A percentile compares a stretch with the other conserved stretches of the same genome.
Conservation (phyloP, 2,888 invertebrate genomes). For the Drosophila monieri region DNA sequence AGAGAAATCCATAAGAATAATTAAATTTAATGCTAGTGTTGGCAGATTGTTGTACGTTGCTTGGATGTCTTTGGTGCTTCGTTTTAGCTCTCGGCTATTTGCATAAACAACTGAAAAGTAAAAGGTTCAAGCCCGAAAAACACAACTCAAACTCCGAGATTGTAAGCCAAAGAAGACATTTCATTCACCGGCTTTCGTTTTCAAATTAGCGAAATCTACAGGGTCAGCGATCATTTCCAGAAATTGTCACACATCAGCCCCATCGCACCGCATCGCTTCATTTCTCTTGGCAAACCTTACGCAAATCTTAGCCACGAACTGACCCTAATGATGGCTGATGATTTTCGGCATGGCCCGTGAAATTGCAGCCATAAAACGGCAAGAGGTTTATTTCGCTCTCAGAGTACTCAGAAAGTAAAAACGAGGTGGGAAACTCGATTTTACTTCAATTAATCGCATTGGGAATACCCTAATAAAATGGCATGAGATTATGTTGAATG, state of each 20-base stretch:
- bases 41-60: conserved; percentile 15
- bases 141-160: conserved; percentile 21
- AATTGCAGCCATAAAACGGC: conserved; percentile 63
- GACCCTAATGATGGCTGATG: conserved; percentile 75
- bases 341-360: conserved; percentile 62
- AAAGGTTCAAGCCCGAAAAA: conserved; percentile 46
- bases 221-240: conserved; percentile 27
- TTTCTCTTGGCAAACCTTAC: conserved; percentile 56
- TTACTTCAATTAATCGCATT: background rate
- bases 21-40: background rate
- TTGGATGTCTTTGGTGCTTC: background rate
- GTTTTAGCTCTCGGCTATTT: conserved; percentile 52
- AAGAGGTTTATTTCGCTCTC: conserved; percentile 18
- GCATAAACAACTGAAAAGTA: conserved; percentile 68
- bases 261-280: conserved; percentile 37
- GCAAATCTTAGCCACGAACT: conserved; percentile 62
- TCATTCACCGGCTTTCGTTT: conserved; percentile 61
- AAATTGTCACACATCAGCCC: conserved; percentile 56
- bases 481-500: background rate
- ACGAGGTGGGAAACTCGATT: conserved; percentile 21
- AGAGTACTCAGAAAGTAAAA: conserved; percentile 69
- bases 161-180: conserved; percentile 9
- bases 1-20: conserved; percentile 55
- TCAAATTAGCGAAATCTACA: conserved; percentile 59
- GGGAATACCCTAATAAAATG: conserved; percentile 10